phyloP scores from a whole-genome alignment of 2,888 invertebrate species.

The Antitype chi region DNA sequence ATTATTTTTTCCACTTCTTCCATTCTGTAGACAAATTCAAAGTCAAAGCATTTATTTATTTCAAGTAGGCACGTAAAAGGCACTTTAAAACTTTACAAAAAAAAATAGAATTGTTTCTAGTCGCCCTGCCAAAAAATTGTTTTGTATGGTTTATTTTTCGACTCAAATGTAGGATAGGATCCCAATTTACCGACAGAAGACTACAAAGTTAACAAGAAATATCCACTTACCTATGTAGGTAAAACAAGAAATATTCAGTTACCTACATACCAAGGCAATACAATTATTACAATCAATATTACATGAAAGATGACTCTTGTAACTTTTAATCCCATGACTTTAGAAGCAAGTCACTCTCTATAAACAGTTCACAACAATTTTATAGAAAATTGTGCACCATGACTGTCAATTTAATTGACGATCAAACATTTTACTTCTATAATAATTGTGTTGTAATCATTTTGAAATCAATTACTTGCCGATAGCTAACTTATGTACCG shows the following conservation, averaged over 20 bases:
- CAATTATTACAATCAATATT: constrained; percentile 4
- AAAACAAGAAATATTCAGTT: background rate
- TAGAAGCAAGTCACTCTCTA: constrained; percentile 54
- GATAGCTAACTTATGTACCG: background rate
- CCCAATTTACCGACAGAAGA: no score
- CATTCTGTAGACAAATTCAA: no score
- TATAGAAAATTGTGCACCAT: constrained; percentile 49
- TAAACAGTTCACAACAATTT: constrained; percentile 51
- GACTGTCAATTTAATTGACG: constrained; percentile 48
- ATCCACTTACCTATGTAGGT: no score
- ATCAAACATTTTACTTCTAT: constrained; percentile 32
- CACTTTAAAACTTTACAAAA: no score
- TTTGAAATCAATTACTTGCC: constrained; percentile 30
- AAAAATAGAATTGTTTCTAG: no score
- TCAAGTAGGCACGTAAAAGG: no score
- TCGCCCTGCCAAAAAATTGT: no score
- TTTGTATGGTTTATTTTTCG: no score
- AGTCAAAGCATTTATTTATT: no score
- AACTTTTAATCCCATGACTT: constrained; percentile 31
- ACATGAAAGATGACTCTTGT: constrained; percentile 24
- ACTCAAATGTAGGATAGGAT: no score
- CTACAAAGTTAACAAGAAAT: background rate
- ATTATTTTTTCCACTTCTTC: background rate
- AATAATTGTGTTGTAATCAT: constrained; percentile 26
- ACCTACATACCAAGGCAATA: no score